Conservation (phyloP, 2,113 vertebrate genomes). For the Puntigrus tetrazona region DNA sequence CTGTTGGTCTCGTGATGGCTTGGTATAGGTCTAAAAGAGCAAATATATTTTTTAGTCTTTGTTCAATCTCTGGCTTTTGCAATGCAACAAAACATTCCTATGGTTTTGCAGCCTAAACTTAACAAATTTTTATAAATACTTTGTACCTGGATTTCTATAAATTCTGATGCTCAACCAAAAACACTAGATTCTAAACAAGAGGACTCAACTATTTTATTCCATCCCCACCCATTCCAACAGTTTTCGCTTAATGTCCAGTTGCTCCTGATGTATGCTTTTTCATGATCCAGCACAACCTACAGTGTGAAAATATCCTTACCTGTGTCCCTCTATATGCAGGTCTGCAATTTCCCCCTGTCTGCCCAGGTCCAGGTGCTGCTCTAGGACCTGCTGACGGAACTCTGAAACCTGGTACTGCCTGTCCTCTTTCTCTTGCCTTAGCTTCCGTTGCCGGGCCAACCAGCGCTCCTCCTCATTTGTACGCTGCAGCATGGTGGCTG, state of each 20-base stretch:
- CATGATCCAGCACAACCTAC: not conserved
- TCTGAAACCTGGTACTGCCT: constrained; percentile 96
- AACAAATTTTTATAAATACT: not conserved
- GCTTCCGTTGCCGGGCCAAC: constrained; percentile 90
- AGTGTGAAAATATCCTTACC: constrained; percentile 70
- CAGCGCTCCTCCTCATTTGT: constrained; percentile 96
- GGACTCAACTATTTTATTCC: not conserved
- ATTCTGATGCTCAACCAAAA: constrained; percentile 21
- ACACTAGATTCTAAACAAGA: constrained; percentile 12
- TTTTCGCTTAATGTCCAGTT: not conserved
- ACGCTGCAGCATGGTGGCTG: constrained; percentile 86
- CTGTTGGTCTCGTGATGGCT: constrained; percentile 80
- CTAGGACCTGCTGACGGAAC: constrained; percentile 95
- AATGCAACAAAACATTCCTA: not conserved
- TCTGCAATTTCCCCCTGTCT: constrained; percentile 78
- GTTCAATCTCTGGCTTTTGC: not conserved
- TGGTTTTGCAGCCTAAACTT: not conserved
- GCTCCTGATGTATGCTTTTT: not conserved
- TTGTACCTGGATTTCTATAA: not conserved
- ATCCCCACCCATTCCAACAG: not conserved
- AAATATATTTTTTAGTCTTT: constrained; percentile 22
- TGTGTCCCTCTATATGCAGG: constrained; percentile 82
- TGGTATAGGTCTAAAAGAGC: constrained; percentile 74
- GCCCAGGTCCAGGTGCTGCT: constrained; percentile 94
- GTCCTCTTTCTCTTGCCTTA: constrained; percentile 97